Percentiles rank a stretch among this genome's conserved stretches.
phyloP scores from a whole-genome alignment of 2,113 vertebrate genomes.

The Semicossyphus pulcher region DNA sequence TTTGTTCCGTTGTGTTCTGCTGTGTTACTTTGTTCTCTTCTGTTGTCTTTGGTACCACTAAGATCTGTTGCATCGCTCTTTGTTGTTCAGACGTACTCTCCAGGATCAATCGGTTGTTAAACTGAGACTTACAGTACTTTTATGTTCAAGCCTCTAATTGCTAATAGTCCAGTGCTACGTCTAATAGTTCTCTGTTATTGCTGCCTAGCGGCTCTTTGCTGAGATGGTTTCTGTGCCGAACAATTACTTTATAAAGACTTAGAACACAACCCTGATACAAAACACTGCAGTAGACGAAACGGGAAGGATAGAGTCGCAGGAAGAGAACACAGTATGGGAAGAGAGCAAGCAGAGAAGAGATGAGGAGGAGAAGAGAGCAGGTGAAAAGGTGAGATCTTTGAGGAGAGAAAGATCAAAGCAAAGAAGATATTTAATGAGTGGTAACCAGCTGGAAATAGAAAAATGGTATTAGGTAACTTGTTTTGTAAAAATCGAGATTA shows the following conservation, averaged over 20 bases:
- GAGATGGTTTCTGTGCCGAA: conserved; percentile 21
- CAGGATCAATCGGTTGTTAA: conserved; percentile 36
- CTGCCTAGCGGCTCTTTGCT: conserved; percentile 19
- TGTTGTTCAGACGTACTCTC: background rate
- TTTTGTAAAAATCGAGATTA: background rate
- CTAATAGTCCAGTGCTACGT: conserved; percentile 13
- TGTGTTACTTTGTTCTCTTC: conserved; percentile 10
- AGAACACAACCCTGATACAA: conserved; percentile 17
- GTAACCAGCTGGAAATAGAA: background rate
- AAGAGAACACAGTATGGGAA: too few relatives aligned
- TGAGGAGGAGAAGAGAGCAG: background rate
- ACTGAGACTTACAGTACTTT: conserved; percentile 14
- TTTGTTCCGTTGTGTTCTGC: background rate
- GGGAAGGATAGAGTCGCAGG: background rate
- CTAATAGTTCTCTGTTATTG: conserved; percentile 42
- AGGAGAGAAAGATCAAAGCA: background rate
- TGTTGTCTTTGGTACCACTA: background rate
- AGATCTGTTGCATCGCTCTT: conserved; percentile 11
- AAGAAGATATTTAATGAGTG: background rate
- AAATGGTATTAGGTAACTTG: background rate
- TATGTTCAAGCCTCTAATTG: conserved; percentile 38
- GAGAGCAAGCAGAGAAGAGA: background rate
- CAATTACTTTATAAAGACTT: conserved; percentile 37
- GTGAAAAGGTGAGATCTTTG: background rate
- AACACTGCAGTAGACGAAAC: background rate